Percentiles rank a stretch among this genome's conserved stretches.
phyloP scores from a whole-genome alignment of 1,140 invertebrate genomes.

The Ips typographus region DNA sequence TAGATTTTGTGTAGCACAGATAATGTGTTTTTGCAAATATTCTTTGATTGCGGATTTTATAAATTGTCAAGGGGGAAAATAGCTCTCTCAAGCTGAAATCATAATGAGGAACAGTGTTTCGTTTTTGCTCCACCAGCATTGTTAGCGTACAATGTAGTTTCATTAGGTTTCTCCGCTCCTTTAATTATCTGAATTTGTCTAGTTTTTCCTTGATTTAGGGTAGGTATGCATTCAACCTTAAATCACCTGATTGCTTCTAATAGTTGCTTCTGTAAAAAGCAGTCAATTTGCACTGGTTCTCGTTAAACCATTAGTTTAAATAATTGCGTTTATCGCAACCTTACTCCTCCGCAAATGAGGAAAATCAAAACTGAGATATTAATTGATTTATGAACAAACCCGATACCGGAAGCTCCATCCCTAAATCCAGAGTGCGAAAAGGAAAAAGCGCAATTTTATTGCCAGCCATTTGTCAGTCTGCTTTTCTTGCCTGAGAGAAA shows the following conservation, averaged over 20 bases:
- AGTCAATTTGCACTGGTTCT: too few species aligned
- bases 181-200: constrained; percentile 2
- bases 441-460: constrained; percentile 35
- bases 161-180: neutral
- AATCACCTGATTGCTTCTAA: too few species aligned
- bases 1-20: too few species aligned
- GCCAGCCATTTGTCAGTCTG: constrained; percentile 34
- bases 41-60: too few species aligned
- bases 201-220: neutral
- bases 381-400: constrained; percentile 35
- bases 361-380: constrained; percentile 33
- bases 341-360: constrained; percentile 12
- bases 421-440: constrained; percentile 29
- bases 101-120: constrained; percentile 9
- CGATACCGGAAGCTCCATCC: constrained; percentile 19
- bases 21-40: too few species aligned
- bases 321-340: neutral
- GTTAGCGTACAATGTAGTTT: constrained; percentile 12
- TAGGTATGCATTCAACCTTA: too few species aligned
- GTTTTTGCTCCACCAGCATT: neutral
- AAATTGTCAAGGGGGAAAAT: too few species aligned
- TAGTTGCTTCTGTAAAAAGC: too few species aligned
- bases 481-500: constrained; percentile 34
- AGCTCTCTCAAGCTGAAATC: constrained; percentile 4
- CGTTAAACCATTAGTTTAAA: neutral